phyloP scores from a whole-genome alignment of 2,888 invertebrate genomes.

The Heliconius aoede region DNA sequence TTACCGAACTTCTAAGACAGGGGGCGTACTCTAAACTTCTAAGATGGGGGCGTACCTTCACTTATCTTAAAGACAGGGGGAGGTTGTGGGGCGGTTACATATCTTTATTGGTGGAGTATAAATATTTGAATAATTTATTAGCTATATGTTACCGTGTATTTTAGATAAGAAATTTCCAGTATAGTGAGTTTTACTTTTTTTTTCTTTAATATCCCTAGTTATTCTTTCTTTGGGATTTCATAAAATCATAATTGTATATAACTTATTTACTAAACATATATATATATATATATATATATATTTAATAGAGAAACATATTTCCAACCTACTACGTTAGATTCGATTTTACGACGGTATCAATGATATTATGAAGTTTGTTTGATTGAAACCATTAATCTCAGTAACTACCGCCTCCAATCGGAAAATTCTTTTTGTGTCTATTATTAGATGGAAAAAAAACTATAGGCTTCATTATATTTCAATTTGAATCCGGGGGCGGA shows the following conservation, averaged over 20 bases:
- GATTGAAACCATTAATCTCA: too few relatives aligned
- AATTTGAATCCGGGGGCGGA: too few relatives aligned
- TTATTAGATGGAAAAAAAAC: too few relatives aligned
- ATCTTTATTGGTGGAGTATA: conserved; percentile 2
- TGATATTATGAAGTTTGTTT: too few relatives aligned
- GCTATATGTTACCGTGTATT: not conserved
- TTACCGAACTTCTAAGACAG: conserved; percentile 39
- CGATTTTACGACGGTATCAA: too few relatives aligned
- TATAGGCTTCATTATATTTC: too few relatives aligned
- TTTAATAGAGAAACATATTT: too few relatives aligned
- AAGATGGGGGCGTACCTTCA: conserved; percentile 56
- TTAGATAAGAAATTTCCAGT: not conserved
- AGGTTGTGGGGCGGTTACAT: conserved; percentile 48
- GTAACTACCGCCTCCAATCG: too few relatives aligned
- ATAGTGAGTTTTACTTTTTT: not conserved
- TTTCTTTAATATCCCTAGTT: not conserved
- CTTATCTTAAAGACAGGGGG: conserved; percentile 74
- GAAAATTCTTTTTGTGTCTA: too few relatives aligned
- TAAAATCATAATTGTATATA: not conserved
- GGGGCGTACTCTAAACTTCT: conserved; percentile 47
- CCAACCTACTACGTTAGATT: too few relatives aligned
- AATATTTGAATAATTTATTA: conserved; percentile 6
- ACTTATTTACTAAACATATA: too few relatives aligned
- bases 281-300: too few relatives aligned
- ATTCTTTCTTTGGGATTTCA: not conserved